A percentile compares a stretch with the other conserved stretches of the same genome.
Evolutionary conservation across 2,888 invertebrate genomes (phyloP).

Genomic region (Pristionchus maxplancki): DNA sequence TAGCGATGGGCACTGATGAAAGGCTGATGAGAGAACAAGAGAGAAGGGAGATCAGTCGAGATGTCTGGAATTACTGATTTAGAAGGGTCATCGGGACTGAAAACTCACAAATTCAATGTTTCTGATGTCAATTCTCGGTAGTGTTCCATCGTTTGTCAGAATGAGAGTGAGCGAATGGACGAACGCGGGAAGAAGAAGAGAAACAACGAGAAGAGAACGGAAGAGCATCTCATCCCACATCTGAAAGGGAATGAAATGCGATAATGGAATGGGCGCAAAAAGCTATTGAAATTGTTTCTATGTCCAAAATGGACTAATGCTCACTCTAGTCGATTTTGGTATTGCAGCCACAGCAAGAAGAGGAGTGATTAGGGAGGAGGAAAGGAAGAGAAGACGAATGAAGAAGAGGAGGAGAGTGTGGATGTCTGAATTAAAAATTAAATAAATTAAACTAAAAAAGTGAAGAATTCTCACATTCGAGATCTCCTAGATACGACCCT

Average conservation of each 20-base stretch:
- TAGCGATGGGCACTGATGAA: background rate
- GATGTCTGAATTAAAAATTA: background rate
- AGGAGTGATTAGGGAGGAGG: background rate
- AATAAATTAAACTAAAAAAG: background rate
- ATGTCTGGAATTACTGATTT: background rate
- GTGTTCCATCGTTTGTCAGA: background rate
- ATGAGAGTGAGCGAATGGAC: background rate
- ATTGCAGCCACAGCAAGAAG: background rate
- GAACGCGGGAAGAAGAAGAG: background rate
- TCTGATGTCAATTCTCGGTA: background rate
- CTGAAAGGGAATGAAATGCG: background rate
- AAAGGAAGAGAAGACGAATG: slow-evolving; percentile 18
- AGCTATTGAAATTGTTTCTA: no score
- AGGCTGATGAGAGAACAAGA: background rate
- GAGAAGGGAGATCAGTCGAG: background rate
- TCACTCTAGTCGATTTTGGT: background rate
- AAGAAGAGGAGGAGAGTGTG: background rate
- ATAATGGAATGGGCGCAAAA: background rate
- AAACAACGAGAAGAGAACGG: background rate
- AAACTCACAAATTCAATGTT: background rate
- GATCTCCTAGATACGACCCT: background rate
- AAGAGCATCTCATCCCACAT: background rate
- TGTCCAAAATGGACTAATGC: background rate
- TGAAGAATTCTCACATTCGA: background rate
- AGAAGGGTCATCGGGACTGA: background rate